A percentile compares a stretch with the other conserved stretches of the same genome.
phyloP scores from a whole-genome alignment of 2,888 invertebrate genomes.

The Herminia tarsipennalis region DNA sequence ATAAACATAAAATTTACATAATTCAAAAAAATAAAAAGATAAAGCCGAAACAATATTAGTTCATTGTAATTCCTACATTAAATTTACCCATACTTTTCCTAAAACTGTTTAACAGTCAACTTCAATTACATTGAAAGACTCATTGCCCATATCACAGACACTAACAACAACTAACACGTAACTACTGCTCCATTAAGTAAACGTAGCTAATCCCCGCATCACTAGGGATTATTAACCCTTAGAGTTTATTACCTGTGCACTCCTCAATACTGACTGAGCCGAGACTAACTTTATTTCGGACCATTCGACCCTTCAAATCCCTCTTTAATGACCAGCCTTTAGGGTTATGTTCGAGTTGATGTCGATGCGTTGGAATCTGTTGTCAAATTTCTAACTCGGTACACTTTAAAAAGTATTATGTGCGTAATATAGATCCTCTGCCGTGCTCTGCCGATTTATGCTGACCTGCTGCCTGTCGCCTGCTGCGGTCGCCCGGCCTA shows the following conservation, averaged over 20 bases:
- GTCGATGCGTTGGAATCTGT: slow-evolving; percentile 35
- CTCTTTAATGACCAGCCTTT: slow-evolving; percentile 79
- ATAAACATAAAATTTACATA: too few relatives aligned
- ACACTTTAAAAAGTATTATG: too few relatives aligned
- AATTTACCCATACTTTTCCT: too few relatives aligned
- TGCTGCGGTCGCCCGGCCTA: too few relatives aligned
- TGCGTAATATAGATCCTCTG: too few relatives aligned
- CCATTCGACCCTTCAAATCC: slow-evolving; percentile 82
- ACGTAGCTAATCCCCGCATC: slow-evolving; percentile 45
- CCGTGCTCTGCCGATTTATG: too few relatives aligned
- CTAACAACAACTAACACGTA: slow-evolving; percentile 26
- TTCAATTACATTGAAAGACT: background rate
- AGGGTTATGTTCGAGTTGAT: slow-evolving; percentile 35
- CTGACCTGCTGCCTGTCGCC: too few relatives aligned
- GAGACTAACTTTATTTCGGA: slow-evolving; percentile 78
- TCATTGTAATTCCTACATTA: too few relatives aligned
- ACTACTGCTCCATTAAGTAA: slow-evolving; percentile 39
- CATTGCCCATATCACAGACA: slow-evolving; percentile 17
- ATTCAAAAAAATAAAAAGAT: too few relatives aligned
- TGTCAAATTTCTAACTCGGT: too few relatives aligned
- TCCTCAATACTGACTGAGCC: slow-evolving; percentile 57
- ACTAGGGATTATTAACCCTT: slow-evolving; percentile 61
- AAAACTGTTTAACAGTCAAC: too few relatives aligned
- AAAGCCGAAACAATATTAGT: too few relatives aligned
- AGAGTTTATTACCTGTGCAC: slow-evolving; percentile 73